These are phyloP conservation scores for Paracentrotus lividus DNA, from an alignment of 53 echinoderm and acorn worm genomes.

Conservation along the genomic window DNA sequence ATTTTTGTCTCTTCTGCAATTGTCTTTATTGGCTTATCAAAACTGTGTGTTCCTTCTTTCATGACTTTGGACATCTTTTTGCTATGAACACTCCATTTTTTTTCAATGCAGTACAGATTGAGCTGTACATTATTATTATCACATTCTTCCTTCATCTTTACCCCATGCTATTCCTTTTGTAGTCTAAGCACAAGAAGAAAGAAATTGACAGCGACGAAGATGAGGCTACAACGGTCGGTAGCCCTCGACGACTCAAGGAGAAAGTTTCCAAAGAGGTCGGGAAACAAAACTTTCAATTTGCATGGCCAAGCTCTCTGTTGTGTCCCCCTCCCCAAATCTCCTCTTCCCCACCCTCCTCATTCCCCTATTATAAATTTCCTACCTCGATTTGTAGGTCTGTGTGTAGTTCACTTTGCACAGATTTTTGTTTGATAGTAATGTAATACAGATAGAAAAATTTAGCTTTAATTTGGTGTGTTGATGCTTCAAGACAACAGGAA, in stretches of 20 bases:
- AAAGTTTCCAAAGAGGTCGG: conserved; percentile 92
- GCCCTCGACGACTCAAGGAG: conserved; percentile 87
- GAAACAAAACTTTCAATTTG: conserved; percentile 32
- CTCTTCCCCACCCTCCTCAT: not conserved
- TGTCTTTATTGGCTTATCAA: too few species aligned
- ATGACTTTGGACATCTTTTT: not conserved
- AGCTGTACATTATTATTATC: too few species aligned
- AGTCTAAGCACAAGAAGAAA: conserved; percentile 86
- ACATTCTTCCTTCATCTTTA: too few species aligned
- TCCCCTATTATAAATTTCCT: not conserved
- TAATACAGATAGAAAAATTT: too few species aligned
- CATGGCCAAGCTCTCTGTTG: conserved; percentile 26
- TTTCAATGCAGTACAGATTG: too few species aligned
- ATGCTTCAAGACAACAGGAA: too few species aligned
- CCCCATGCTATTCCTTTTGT: conserved; percentile 4
- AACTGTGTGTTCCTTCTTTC: too few species aligned
- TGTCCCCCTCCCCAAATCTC: not conserved
- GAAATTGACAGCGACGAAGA: conserved; percentile 82
- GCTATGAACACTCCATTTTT: too few species aligned
- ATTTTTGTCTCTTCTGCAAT: too few species aligned
- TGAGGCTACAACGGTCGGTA: conserved; percentile 76
- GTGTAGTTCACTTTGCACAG: too few species aligned
- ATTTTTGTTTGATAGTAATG: too few species aligned
- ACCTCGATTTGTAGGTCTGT: not conserved
- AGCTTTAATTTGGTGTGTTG: too few species aligned